Evolutionary conservation across 2,113 vertebrate species (phyloP), one percentile per base, ranked within the genome.

Genomic region (Urocitellus parryii): DNA sequence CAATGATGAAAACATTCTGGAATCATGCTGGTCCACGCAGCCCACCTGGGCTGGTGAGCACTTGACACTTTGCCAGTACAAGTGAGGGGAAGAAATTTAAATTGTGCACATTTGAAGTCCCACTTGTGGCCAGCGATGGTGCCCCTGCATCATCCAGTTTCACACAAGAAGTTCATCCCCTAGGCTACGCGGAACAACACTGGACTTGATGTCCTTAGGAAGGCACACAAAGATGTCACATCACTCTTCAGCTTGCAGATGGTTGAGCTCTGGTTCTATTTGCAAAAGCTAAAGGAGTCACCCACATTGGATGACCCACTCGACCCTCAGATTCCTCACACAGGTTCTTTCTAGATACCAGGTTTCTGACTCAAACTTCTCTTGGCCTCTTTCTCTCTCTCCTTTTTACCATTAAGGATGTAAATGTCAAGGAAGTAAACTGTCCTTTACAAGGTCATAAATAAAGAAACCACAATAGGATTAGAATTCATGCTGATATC

Each of bases 51-150:
- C 34, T 58, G 4, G 11, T 9, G 20, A 58, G 37, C 12, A 17
- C 65, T 5, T 22, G 32, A 63, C 9, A 25, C 0, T 0, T 8
- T 4, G 7, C 48, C 4, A 13, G 20, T 4, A 27, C 4, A 37
- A 17, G 39, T 6, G 1, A 63, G n/a, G 25, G n/a, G 37, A 56
- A 56, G 18, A 56, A 2, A 20, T 6, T 10, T 63, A 56, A 65
- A 32, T 63, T 3, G 70, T 13, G n/a, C 17, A 8, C 14, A n/a
- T 25, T 34, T n/a, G 20, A 20, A 34, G 11, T 11, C 6, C n/a
- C 37, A 65, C 27, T 3, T 0, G 12, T 5, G 34, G 32, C 56
- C 4, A 37, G 39, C 45, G 37, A 53, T 24, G n/a, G 10, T 16
- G 13, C 5, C 56, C 18, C n/a, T 11, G 10, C 22, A 7, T 3